phyloP scores from a whole-genome alignment of 2,113 vertebrate genomes.

The Aegotheles bennettii region DNA sequence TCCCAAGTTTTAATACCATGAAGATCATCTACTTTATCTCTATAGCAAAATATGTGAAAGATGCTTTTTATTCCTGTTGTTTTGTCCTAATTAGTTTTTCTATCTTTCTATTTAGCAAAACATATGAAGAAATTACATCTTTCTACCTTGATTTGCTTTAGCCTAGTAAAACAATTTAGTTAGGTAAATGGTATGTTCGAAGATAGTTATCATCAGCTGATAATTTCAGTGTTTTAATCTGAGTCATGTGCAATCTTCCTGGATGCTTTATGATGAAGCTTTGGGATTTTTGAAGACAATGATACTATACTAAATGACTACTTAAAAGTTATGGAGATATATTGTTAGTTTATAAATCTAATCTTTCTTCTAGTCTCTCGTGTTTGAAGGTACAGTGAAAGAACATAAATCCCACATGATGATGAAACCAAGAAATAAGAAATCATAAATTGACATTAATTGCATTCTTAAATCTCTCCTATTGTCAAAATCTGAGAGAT shows the following conservation, averaged over 20 bases:
- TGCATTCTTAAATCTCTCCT: not conserved
- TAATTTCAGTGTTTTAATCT: not conserved
- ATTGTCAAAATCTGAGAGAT: not conserved
- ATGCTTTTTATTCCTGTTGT: not conserved
- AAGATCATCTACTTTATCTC: not conserved
- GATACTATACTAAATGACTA: not conserved
- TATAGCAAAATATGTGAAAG: not conserved
- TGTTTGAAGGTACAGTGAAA: not conserved
- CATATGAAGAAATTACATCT: not conserved
- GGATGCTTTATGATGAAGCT: not conserved
- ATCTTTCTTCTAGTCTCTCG: not conserved
- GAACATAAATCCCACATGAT: not conserved
- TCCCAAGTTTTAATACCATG: not conserved
- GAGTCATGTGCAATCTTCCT: not conserved
- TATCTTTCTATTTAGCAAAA: not conserved
- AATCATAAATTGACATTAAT: not conserved
- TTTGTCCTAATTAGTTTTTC: not conserved
- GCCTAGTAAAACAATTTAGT: not conserved
- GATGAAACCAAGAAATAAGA: not conserved
- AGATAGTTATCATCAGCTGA: not conserved
- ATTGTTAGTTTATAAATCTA: not conserved
- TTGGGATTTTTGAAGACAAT: not conserved
- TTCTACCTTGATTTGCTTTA: not conserved
- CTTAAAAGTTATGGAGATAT: not conserved
- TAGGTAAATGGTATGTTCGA: not conserved